Evolutionary conservation across 2,113 vertebrate species (phyloP), one percentile per base, ranked within the genome.

Genomic region (Lamprologus callipterus): DNA sequence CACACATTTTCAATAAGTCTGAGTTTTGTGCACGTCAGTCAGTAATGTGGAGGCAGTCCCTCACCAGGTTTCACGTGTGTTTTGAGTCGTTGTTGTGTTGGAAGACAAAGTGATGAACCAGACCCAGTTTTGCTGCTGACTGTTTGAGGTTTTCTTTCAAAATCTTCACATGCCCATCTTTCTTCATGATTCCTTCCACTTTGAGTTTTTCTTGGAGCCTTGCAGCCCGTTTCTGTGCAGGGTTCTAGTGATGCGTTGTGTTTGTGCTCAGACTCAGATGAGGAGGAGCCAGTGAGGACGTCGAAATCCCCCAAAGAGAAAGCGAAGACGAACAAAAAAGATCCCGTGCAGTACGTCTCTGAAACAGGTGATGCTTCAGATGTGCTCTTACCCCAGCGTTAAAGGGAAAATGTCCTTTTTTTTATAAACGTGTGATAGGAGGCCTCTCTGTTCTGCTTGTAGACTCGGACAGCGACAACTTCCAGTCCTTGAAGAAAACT

Each of bases 401-500:
- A 78, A 78, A 13, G 45, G 47, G 7, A 78, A 78, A 78, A 78
- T 51, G 19, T 33, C 7, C 17, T 10, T 35, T 21, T 40, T 19
- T 23, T 60, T 9, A 35, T 35, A 40, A 14, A 17, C 8, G 7
- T 1, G 2, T 17, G 17, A 49, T 16, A 8, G 8, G 3, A 8
- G 83, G 23, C 40, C n/a, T 49, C 21, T 9, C 9, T 63, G 10
- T 49, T 84, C 53, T 53, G 60, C 9, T 65, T 63, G 23, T 49
- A 99, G 98, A 99, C 96, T 98, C 98, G 10, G 98, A 99, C 7
- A 97, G 97, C 14, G 98, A 99, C 89, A 94, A 80, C 23, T 98
- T 98, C 92, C 82, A 92, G 58, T 91, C 90, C 54, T 93, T 97
- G 93, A 98, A 97, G 91, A 91, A 94, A 83, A 85, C 86, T 4